phyloP scores from a whole-genome alignment of 2,113 vertebrate species.

The Corvus hawaiiensis region DNA sequence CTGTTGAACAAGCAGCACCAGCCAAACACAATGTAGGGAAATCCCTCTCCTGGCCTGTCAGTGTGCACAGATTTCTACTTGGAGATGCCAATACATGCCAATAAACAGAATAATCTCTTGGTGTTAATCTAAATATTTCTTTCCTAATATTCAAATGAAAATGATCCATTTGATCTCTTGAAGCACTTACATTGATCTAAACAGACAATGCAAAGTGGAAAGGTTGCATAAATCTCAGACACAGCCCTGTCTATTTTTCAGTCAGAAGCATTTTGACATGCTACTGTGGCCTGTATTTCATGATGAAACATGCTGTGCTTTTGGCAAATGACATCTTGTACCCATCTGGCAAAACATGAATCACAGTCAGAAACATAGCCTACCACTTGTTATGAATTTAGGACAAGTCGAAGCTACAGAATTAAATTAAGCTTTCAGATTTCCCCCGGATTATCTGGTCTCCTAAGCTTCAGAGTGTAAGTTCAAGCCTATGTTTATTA shows the following conservation, averaged over 20 bases:
- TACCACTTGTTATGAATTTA: background rate
- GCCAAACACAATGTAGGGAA: background rate
- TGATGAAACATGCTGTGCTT: background rate
- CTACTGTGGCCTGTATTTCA: background rate
- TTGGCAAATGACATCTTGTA: background rate
- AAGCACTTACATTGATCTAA: background rate
- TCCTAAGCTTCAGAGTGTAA: background rate
- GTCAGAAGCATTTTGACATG: background rate
- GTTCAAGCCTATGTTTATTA: background rate
- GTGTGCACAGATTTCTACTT: background rate
- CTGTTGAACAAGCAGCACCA: background rate
- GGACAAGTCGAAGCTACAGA: background rate
- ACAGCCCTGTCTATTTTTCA: background rate
- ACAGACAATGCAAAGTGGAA: background rate
- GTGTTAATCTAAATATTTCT: background rate
- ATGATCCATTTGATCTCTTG: background rate
- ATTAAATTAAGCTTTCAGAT: background rate
- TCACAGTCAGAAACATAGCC: background rate
- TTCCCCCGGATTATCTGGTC: background rate
- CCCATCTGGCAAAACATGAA: slow-evolving; percentile 19
- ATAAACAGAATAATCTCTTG: background rate
- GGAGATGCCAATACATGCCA: background rate
- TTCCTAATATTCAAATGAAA: background rate
- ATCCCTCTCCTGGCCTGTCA: background rate
- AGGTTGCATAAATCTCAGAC: background rate